Evolutionary conservation across 2,113 vertebrate species (phyloP).

Genomic region (Felis catus): F.catus_Fca126_mat1.0 CM031415.1:117845001-117845500

Average conservation of each 20-base stretch:
- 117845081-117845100: neutral
- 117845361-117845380: constrained; percentile 29
- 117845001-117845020: neutral
- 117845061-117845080: constrained; percentile 44
- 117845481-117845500: constrained; percentile 1
- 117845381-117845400: constrained; percentile 48
- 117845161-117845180: constrained; percentile 2
- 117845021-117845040: neutral
- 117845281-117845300: constrained; percentile 46
- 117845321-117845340: constrained; percentile 39
- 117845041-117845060: neutral
- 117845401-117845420: constrained; percentile 49
- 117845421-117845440: constrained; percentile 38
- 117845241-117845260: neutral
- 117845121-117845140: neutral
- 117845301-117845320: constrained; percentile 42
- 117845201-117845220: neutral
- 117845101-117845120: neutral
- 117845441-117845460: constrained; percentile 33
- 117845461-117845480: constrained; percentile 34
- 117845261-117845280: constrained; percentile 24
- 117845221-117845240: constrained; percentile 39
- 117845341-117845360: constrained; percentile 68
- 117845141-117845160: neutral
- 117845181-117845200: neutral